These are phyloP conservation scores for Ichneumoninae sp. DNA, from an alignment of 2,888 invertebrate genomes.

Conservation along the genomic window DNA sequence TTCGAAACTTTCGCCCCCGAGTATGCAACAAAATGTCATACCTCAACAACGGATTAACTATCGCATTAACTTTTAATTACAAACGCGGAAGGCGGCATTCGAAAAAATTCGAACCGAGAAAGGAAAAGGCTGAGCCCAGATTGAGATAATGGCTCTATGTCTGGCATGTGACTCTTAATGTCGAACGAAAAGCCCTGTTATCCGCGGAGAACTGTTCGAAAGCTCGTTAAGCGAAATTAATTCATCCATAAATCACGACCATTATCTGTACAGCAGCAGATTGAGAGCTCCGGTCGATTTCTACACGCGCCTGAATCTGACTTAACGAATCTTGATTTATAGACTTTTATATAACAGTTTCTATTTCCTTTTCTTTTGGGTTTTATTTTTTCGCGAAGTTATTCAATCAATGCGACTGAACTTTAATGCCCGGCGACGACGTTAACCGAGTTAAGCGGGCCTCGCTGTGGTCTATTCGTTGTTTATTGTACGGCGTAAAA, in stretches of 20 bases:
- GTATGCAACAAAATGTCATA: neutral
- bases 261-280: conserved; percentile 1
- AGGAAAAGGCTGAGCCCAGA: neutral
- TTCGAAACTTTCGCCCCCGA: neutral
- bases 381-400: neutral
- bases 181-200: conserved; percentile 26
- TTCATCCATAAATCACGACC: conserved; percentile 39
- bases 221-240: conserved; percentile 54
- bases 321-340: conserved; percentile 35
- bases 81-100: conserved; percentile 37
- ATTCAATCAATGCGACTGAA: conserved; percentile 5
- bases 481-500: neutral
- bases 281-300: conserved; percentile 10
- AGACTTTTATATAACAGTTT: neutral
- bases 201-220: conserved; percentile 40
- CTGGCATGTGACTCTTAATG: neutral
- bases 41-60: neutral
- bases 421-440: neutral
- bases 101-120: neutral
- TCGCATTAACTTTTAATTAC: conserved; percentile 26
- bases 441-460: neutral
- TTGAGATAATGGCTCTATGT: conserved; percentile 19
- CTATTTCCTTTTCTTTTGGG: neutral
- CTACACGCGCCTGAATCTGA: neutral
- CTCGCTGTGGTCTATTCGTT: neutral